These are phyloP conservation scores for Sthenelais limicola DNA, from an alignment of 2,888 invertebrate genomes.

Conservation along the genomic window DNA sequence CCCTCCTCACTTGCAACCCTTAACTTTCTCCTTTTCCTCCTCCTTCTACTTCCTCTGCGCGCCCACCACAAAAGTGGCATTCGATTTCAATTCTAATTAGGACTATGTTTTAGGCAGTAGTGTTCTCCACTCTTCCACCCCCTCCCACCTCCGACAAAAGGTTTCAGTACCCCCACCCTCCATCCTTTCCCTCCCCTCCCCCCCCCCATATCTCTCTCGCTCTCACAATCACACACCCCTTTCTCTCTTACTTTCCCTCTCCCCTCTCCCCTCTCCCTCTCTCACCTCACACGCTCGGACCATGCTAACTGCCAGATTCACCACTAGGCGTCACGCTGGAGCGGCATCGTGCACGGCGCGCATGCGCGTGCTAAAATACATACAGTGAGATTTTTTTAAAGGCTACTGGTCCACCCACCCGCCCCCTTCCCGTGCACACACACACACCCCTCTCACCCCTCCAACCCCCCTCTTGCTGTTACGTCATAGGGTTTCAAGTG, in stretches of 20 bases:
- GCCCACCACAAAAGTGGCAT: conserved; percentile 32
- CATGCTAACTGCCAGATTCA: no score
- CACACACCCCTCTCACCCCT: conserved; percentile 1
- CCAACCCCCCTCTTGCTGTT: background rate
- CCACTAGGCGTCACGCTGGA: no score
- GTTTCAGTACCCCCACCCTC: background rate
- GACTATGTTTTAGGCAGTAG: conserved; percentile 18
- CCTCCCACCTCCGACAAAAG: conserved; percentile 38
- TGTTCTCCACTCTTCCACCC: no score
- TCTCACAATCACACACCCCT: background rate
- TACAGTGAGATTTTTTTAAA: no score
- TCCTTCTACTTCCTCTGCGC: background rate
- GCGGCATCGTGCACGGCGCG: no score
- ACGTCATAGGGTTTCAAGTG: no score
- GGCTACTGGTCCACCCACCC: background rate
- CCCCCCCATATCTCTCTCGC: background rate
- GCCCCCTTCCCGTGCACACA: background rate
- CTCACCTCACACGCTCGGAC: background rate
- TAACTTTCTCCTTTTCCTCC: background rate
- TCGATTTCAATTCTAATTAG: conserved; percentile 39
- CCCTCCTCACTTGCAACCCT: background rate
- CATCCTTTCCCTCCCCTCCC: background rate
- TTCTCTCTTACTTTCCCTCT: background rate
- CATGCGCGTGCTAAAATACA: no score
- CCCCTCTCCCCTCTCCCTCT: background rate